phyloP scores from a whole-genome alignment of 2,113 vertebrate genomes.

The Agelaius tricolor region DNA sequence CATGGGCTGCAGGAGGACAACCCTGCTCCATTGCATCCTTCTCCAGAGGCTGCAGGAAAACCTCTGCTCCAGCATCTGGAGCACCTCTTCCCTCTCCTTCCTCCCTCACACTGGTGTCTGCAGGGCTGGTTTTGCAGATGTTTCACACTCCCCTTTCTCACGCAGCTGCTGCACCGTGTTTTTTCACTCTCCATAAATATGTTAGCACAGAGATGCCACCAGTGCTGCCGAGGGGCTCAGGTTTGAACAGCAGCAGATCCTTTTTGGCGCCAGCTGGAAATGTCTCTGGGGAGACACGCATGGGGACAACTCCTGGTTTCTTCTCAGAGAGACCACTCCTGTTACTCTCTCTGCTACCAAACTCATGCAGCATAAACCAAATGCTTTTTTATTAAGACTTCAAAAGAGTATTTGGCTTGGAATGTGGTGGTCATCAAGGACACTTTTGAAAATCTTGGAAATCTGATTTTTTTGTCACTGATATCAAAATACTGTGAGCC shows the following conservation, averaged over 20 bases:
- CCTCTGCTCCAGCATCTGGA: neutral
- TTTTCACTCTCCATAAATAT: neutral
- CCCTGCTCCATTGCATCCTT: neutral
- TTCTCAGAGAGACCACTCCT: neutral
- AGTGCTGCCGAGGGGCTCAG: neutral
- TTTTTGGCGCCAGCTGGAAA: neutral
- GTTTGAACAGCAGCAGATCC: neutral
- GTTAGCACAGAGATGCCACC: neutral
- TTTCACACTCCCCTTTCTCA: neutral
- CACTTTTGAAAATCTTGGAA: neutral
- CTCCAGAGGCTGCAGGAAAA: neutral
- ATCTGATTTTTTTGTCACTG: neutral
- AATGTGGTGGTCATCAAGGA: neutral
- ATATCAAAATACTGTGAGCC: neutral
- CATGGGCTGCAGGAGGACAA: neutral
- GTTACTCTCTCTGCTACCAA: neutral
- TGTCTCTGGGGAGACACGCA: neutral
- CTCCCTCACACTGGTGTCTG: neutral
- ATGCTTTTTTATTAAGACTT: neutral
- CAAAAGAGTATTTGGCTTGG: neutral
- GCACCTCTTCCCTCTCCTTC: neutral
- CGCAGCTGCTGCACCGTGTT: neutral
- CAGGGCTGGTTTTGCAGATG: neutral
- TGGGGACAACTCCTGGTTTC: neutral
- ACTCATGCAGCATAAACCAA: neutral